Percentiles rank a stretch among this genome's conserved stretches.
Evolutionary conservation across 2,888 invertebrate species (phyloP).

Genomic region (Syrphus vitripennis): DNA sequence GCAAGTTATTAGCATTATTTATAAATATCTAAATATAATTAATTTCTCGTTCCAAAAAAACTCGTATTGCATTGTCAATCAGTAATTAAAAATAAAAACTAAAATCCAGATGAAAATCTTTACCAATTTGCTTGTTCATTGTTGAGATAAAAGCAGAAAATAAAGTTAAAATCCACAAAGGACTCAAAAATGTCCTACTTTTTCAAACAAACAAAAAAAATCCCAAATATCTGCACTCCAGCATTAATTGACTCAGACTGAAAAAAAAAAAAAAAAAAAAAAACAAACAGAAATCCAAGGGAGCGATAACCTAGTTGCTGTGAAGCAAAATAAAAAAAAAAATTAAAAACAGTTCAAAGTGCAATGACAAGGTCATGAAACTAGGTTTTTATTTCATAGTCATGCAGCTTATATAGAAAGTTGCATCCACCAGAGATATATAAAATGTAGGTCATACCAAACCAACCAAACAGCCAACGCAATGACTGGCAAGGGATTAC

Average conservation of each 20-base stretch:
- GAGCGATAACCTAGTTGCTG: conserved; percentile 29
- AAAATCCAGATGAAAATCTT: neutral
- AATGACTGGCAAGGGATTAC: no score
- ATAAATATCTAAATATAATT: no score
- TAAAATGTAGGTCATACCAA: conserved; percentile 32
- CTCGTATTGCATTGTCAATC: neutral
- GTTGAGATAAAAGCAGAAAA: neutral
- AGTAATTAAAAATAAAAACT: neutral
- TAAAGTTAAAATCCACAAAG: conserved; percentile 11
- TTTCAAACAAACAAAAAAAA: neutral
- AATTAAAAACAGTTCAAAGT: conserved; percentile 52
- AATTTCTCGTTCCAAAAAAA: neutral
- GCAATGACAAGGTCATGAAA: conserved; percentile 66
- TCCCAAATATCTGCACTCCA: neutral
- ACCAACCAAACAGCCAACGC: neutral
- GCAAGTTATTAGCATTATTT: no score
- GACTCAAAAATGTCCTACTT: conserved; percentile 13
- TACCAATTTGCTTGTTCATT: neutral
- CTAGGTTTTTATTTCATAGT: conserved; percentile 32
- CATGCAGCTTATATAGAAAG: conserved; percentile 20
- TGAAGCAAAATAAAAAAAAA: neutral
- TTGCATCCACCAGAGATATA: conserved; percentile 13
- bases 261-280: neutral
- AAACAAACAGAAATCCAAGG: conserved; percentile 7
- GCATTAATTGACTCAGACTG: conserved; percentile 9